These are phyloP conservation scores for Pelagia noctiluca DNA, from an alignment of 30 jellyfish, hydroid and myxozoan genomes.

Conservation along the genomic window DNA sequence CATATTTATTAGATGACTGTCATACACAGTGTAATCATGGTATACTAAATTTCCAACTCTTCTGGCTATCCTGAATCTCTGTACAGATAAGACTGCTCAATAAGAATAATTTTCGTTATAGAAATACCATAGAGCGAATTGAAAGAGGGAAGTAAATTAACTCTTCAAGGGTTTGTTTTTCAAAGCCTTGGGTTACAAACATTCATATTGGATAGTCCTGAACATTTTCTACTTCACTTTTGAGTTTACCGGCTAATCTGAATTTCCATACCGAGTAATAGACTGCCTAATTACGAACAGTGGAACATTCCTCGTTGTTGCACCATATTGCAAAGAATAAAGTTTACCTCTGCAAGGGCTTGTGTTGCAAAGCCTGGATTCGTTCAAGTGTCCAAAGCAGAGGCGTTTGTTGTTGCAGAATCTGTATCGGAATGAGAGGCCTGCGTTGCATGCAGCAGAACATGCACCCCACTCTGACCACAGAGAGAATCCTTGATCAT, in stretches of 20 bases:
- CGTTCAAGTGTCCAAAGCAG: slow-evolving; percentile 43
- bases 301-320: background rate
- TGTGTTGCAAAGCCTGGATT: slow-evolving; percentile 48
- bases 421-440: slow-evolving; percentile 31
- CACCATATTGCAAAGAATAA: background rate
- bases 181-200: background rate
- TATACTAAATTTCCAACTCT: too few species aligned
- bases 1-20: too few species aligned
- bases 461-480: slow-evolving; percentile 57
- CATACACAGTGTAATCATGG: too few species aligned
- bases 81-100: too few species aligned
- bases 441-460: slow-evolving; percentile 52
- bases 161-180: background rate
- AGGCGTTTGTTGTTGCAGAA: slow-evolving; percentile 20
- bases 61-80: too few species aligned
- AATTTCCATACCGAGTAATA: too few species aligned
- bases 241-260: too few species aligned
- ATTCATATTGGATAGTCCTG: background rate
- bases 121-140: too few species aligned
- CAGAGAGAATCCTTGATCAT: slow-evolving; percentile 40
- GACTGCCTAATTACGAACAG: too few species aligned
- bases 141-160: too few species aligned
- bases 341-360: slow-evolving; percentile 46
- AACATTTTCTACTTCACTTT: too few species aligned
- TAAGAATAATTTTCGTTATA: too few species aligned